Conservation (phyloP, 2,797 vertebrate species). For the Molossus molossus region DNA sequence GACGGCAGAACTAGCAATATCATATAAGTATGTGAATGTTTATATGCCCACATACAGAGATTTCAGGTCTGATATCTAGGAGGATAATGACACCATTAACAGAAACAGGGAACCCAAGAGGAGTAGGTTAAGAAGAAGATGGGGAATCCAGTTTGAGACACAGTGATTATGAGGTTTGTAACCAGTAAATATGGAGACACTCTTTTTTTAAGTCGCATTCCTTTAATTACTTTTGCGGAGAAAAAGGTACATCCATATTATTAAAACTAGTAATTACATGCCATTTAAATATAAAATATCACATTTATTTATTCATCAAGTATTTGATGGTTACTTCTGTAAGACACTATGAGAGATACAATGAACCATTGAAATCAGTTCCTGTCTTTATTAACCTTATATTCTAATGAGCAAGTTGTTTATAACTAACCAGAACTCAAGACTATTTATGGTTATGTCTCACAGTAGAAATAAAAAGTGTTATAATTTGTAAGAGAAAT, state of each 20-base stretch:
- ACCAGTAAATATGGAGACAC: not conserved
- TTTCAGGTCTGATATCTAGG: not conserved
- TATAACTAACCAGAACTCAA: conserved; percentile 19
- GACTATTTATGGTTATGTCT: not conserved
- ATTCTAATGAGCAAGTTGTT: conserved; percentile 27
- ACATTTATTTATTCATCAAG: conserved; percentile 26
- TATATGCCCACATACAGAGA: not conserved
- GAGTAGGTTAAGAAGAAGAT: not conserved
- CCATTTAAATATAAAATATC: conserved; percentile 57
- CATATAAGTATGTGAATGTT: not conserved
- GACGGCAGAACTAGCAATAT: not conserved
- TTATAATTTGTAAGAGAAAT: conserved; percentile 41
- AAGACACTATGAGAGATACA: conserved; percentile 11
- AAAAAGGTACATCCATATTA: not conserved
- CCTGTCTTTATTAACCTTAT: conserved; percentile 32
- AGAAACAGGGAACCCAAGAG: not conserved
- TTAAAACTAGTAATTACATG: conserved; percentile 7
- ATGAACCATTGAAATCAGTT: conserved; percentile 20
- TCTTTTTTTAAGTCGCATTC: conserved; percentile 34
- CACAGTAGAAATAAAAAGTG: conserved; percentile 21
- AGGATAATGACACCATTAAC: not conserved
- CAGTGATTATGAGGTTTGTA: not conserved
- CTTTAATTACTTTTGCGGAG: conserved; percentile 16
- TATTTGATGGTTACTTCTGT: conserved; percentile 22
- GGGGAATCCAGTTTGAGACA: not conserved